Conservation (phyloP, 2,888 invertebrate genomes). For the Pseudeuparius sepicola region DNA sequence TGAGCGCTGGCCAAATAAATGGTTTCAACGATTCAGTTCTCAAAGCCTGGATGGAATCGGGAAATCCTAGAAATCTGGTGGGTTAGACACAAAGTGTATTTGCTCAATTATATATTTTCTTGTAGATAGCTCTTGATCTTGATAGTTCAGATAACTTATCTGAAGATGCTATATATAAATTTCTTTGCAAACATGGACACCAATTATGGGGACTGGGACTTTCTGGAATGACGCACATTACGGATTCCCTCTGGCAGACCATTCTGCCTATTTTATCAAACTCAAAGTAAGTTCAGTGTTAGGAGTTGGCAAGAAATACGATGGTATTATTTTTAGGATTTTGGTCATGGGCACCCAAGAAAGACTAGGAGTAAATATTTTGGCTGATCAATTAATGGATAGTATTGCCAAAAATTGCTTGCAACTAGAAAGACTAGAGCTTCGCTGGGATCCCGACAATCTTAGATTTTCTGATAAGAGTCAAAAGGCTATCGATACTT, state of each 20-base stretch:
- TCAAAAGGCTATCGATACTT: conserved; percentile 96
- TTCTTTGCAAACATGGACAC: conserved; percentile 80
- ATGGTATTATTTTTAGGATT: conserved; percentile 54
- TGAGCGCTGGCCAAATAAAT: conserved; percentile 94
- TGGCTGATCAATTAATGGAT: conserved; percentile 97
- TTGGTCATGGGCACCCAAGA: conserved; percentile 96
- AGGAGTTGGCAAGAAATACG: not conserved
- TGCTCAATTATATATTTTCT: too few relatives aligned
- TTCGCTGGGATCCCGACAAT: conserved; percentile 98
- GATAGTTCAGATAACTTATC: conserved; percentile 92
- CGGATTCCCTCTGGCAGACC: conserved; percentile 96
- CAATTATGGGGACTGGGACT: conserved; percentile 82
- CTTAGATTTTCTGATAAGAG: conserved; percentile 98
- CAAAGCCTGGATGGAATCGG: conserved; percentile 83
- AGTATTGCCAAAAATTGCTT: conserved; percentile 90
- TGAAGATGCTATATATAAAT: conserved; percentile 86
- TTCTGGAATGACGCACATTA: conserved; percentile 95
- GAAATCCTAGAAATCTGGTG: conserved; percentile 53
- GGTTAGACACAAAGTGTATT: too few relatives aligned
- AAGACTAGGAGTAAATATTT: conserved; percentile 90
- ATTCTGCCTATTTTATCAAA: conserved; percentile 85
- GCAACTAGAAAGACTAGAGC: conserved; percentile 80
- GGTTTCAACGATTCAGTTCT: conserved; percentile 94
- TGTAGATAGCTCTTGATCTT: conserved; percentile 73
- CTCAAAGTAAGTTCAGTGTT: conserved; percentile 59